These are phyloP conservation scores for Microchirus variegatus DNA, from an alignment of 2,797 vertebrate genomes.

Conservation along the genomic window DNA sequence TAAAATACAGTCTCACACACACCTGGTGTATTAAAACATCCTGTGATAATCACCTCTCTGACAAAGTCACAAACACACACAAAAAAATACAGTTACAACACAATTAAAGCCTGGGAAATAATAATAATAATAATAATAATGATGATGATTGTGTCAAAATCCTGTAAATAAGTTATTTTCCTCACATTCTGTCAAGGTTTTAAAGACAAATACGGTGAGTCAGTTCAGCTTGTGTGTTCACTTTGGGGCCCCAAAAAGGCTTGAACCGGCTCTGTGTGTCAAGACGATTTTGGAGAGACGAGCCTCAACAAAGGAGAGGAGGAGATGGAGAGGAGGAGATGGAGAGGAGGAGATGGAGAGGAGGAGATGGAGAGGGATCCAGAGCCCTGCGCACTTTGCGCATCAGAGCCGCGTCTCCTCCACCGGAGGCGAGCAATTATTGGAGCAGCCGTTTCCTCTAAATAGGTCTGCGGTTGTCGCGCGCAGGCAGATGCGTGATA, in stretches of 20 bases:
- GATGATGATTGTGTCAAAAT: too few species aligned
- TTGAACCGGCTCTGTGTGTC: background rate
- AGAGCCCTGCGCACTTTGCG: conserved; percentile 29
- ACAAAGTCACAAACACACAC: conserved; percentile 2
- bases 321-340: conserved; percentile 21
- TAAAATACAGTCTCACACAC: too few species aligned
- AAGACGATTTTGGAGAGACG: conserved; percentile 26
- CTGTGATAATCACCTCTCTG: too few species aligned
- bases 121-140: too few species aligned
- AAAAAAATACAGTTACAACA: background rate
- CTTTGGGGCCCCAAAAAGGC: too few species aligned
- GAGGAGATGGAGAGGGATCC: conserved; percentile 25
- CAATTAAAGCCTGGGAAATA: too few species aligned
- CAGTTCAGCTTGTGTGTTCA: too few species aligned
- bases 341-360: conserved; percentile 18
- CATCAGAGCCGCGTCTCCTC: conserved; percentile 40
- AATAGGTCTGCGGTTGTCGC: conserved; percentile 27
- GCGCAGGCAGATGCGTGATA: conserved; percentile 33
- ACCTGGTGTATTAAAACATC: too few species aligned
- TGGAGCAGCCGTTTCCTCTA: conserved; percentile 37
- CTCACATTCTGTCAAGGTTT: too few species aligned
- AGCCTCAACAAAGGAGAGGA: conserved; percentile 1
- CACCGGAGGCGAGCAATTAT: conserved; percentile 50
- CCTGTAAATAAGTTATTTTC: too few species aligned
- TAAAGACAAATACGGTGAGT: too few species aligned